These are phyloP conservation scores for Caligus rogercresseyi DNA, from an alignment of 1,140 invertebrate species.

Conservation along the genomic window DNA sequence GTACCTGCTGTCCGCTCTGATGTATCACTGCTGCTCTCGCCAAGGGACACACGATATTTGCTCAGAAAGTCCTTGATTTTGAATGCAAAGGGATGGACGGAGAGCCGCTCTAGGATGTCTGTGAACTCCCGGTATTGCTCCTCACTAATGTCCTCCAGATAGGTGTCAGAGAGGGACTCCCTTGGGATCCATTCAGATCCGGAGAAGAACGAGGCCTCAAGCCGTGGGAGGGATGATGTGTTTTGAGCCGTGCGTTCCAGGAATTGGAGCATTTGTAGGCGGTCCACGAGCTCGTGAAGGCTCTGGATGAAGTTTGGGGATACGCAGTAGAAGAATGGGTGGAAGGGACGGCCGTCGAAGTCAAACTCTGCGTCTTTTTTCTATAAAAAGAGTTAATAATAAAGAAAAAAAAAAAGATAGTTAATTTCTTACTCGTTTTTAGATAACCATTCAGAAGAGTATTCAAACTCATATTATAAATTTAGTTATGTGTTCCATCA, in stretches of 20 bases:
- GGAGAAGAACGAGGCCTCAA: constrained; percentile 26
- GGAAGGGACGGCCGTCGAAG: constrained; percentile 60
- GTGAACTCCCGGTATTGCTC: constrained; percentile 54
- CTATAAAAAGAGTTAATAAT: constrained; percentile 1
- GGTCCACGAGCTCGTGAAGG: constrained; percentile 44
- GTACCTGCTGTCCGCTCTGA: constrained; percentile 19
- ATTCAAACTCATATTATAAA: no score
- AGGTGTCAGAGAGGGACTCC: constrained; percentile 40
- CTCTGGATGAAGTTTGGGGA: constrained; percentile 61
- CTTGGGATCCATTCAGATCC: constrained; percentile 48
- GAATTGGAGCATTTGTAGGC: constrained; percentile 17
- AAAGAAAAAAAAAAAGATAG: no score
- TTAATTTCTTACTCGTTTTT: not conserved
- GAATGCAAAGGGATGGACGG: constrained; percentile 43
- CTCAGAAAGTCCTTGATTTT: constrained; percentile 48
- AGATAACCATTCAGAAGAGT: constrained; percentile 26
- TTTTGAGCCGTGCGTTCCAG: constrained; percentile 18
- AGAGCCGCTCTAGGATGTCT: constrained; percentile 47
- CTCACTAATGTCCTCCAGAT: constrained; percentile 54
- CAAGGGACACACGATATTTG: constrained; percentile 41
- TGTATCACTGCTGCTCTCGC: constrained; percentile 36
- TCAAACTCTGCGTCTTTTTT: constrained; percentile 79
- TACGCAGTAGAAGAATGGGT: constrained; percentile 73
- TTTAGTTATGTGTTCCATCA: no score
- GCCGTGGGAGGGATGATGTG: constrained; percentile 15